These are phyloP conservation scores for Tetragonula carbonaria DNA, from an alignment of 2,888 invertebrate species.

Conservation along the genomic window DNA sequence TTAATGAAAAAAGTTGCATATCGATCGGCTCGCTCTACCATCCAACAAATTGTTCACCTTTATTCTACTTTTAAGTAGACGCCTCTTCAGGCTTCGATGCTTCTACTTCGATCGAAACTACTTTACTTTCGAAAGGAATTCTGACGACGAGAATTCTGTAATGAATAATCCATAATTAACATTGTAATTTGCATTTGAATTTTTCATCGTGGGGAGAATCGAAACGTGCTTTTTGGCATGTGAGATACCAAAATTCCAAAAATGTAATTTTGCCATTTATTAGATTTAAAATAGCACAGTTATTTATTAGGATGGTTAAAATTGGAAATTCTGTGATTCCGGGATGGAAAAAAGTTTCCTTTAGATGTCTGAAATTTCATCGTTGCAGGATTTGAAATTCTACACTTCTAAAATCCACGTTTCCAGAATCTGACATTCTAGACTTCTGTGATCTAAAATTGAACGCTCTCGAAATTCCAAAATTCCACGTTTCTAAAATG, in stretches of 20 bases:
- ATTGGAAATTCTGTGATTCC: too few species aligned
- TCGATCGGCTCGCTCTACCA: constrained; percentile 11
- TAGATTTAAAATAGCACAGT: too few species aligned
- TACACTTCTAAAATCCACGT: too few species aligned
- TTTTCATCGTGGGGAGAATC: neutral
- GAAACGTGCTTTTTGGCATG: neutral
- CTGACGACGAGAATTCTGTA: neutral
- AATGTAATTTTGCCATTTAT: too few species aligned
- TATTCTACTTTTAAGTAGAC: neutral
- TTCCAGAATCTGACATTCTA: too few species aligned
- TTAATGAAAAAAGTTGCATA: constrained; percentile 35
- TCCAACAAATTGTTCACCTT: neutral
- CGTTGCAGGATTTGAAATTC: too few species aligned
- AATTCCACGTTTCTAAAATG: neutral
- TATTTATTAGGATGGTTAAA: too few species aligned
- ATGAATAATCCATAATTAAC: neutral
- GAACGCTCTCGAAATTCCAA: too few species aligned
- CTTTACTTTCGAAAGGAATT: neutral
- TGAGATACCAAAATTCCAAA: neutral
- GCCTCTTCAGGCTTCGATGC: neutral
- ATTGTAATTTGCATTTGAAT: too few species aligned
- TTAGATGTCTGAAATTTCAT: too few species aligned
- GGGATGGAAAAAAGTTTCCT: too few species aligned
- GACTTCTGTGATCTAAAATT: too few species aligned
- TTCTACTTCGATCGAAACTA: neutral